Conservation (phyloP, 2,797 vertebrate genomes). For the Hippoglossus hippoglossus region DNA sequence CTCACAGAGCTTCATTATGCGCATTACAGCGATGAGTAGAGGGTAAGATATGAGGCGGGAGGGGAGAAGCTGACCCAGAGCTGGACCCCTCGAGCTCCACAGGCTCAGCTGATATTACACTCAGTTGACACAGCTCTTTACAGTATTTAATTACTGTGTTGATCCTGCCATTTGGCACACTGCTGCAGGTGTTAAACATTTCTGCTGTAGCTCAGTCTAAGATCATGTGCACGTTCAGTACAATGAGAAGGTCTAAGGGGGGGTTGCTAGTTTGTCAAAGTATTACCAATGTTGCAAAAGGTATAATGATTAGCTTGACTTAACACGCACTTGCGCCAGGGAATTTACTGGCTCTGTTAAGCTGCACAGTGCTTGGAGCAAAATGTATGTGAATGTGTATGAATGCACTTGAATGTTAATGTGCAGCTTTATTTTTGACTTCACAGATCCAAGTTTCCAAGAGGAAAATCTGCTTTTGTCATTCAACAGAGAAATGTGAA, state of each 20-base stretch:
- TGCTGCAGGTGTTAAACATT: not conserved
- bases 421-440: not conserved
- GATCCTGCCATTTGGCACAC: slow-evolving; percentile 8
- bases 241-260: not conserved
- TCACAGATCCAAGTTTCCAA: not conserved
- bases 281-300: not conserved
- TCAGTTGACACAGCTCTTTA: not conserved
- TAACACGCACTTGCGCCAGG: too few species aligned
- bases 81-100: slow-evolving; percentile 24
- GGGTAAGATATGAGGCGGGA: slow-evolving; percentile 48
- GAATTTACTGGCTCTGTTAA: not conserved
- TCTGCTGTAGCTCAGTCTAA: not conserved
- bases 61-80: slow-evolving; percentile 47
- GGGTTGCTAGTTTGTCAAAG: not conserved
- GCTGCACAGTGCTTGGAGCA: not conserved
- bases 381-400: not conserved
- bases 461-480: not conserved
- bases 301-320: too few species aligned
- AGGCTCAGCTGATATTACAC: slow-evolving; percentile 11
- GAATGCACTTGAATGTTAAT: too few species aligned
- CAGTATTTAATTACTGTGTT: not conserved
- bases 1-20: slow-evolving; percentile 73
- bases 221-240: not conserved
- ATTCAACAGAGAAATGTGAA: not conserved
- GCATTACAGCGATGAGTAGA: slow-evolving; percentile 69